Evolutionary conservation across 1,140 invertebrate genomes (phyloP).

Genomic region (Drosophila paulistorum): DNA sequence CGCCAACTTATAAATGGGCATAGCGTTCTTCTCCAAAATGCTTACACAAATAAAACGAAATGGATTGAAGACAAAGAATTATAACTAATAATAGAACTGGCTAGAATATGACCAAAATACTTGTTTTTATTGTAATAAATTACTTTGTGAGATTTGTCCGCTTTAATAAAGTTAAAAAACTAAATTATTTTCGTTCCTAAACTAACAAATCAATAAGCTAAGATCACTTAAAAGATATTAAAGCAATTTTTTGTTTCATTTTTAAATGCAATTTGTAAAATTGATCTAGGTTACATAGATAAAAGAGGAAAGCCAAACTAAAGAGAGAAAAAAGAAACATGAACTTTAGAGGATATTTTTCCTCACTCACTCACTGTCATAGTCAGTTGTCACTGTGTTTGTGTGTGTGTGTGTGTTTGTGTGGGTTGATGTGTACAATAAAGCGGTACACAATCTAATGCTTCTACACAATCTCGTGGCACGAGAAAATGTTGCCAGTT

Average conservation of each 20-base stretch:
- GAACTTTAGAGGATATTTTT: neutral
- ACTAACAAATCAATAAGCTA: slow-evolving; percentile 12
- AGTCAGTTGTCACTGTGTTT: slow-evolving; percentile 33
- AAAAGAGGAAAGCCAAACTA: neutral
- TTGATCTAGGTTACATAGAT: slow-evolving; percentile 2
- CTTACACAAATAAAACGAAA: too few species aligned
- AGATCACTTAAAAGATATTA: slow-evolving; percentile 10
- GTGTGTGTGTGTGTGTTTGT: neutral
- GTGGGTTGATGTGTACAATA: slow-evolving; percentile 7
- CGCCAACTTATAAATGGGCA: slow-evolving; percentile 27
- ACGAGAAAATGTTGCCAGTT: slow-evolving; percentile 44
- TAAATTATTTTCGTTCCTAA: neutral
- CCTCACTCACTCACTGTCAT: slow-evolving; percentile 12
- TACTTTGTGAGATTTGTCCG: too few species aligned
- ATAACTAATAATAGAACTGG: too few species aligned
- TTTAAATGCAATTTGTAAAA: neutral
- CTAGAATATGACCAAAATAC: too few species aligned
- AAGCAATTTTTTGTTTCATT: neutral
- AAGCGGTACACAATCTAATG: slow-evolving; percentile 34
- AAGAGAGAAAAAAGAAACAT: neutral
- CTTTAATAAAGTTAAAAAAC: neutral
- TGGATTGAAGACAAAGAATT: too few species aligned
- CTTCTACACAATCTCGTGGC: neutral
- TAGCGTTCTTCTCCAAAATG: neutral
- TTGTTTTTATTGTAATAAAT: too few species aligned